A percentile compares a stretch with the other conserved stretches of the same genome.
phyloP scores from a whole-genome alignment of 2,797 vertebrate species.

The Parauchenoglanis punctatus region DNA sequence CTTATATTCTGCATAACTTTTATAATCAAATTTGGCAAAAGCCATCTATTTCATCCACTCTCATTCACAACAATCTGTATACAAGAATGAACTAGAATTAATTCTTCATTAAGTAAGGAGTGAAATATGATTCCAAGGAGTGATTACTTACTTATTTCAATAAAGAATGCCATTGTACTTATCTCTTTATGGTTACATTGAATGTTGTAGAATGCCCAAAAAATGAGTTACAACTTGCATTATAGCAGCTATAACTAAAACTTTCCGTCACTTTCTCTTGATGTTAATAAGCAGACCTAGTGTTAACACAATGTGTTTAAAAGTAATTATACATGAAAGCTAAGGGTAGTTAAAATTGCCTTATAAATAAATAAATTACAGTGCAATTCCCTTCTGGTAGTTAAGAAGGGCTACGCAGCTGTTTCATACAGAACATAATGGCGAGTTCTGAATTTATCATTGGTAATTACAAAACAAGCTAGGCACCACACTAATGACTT shows the following conservation, averaged over 20 bases:
- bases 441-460: background rate
- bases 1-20: background rate
- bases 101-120: background rate
- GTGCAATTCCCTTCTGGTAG: background rate
- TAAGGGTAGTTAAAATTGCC: background rate
- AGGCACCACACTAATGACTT: background rate
- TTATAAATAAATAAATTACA: background rate
- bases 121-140: background rate
- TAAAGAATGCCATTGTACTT: background rate
- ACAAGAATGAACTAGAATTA: no score
- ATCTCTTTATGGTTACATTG: background rate
- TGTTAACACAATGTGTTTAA: background rate
- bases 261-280: background rate
- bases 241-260: background rate
- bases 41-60: background rate
- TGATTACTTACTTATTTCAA: background rate
- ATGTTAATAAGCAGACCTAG: background rate
- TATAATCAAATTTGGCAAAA: background rate
- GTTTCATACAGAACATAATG: background rate
- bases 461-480: background rate
- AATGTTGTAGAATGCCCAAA: background rate
- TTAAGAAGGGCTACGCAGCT: background rate
- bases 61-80: background rate
- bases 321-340: background rate
- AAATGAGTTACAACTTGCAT: background rate